phyloP scores from a whole-genome alignment of 30 jellyfish, hydroid and myxozoan species.

The Cassiopea andromeda region DNA sequence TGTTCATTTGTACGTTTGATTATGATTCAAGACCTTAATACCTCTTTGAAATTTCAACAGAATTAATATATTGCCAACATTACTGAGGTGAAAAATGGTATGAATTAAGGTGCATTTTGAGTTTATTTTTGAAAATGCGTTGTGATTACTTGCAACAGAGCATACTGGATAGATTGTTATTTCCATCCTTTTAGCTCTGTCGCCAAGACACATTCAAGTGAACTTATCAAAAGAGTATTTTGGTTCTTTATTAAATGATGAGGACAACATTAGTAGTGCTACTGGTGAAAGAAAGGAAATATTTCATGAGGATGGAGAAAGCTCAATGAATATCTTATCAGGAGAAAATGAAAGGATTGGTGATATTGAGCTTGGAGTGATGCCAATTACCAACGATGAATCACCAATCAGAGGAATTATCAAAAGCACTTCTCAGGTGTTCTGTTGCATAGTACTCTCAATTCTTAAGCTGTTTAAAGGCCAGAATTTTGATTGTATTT shows the following conservation, averaged over 20 bases:
- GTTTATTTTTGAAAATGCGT: too few species aligned
- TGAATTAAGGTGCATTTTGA: too few species aligned
- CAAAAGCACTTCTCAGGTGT: slow-evolving; percentile 21
- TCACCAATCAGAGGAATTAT: slow-evolving; percentile 60
- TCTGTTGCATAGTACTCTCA: too few species aligned
- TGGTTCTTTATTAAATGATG: slow-evolving; percentile 22
- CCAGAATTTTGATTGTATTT: too few species aligned
- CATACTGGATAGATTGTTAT: neutral
- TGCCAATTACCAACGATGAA: slow-evolving; percentile 27
- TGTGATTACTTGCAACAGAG: neutral
- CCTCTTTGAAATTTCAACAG: too few species aligned
- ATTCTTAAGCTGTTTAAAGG: too few species aligned
- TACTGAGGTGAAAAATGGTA: too few species aligned
- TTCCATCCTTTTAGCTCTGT: neutral
- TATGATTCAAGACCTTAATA: too few species aligned
- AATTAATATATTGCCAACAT: too few species aligned
- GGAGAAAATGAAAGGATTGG: neutral
- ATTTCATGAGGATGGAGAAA: neutral
- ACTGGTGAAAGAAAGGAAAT: neutral
- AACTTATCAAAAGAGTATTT: slow-evolving; percentile 65
- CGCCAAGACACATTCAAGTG: slow-evolving; percentile 60
- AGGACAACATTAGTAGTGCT: slow-evolving; percentile 16
- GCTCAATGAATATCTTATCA: neutral
- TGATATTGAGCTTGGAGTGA: slow-evolving; percentile 41
- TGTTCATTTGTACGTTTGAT: too few species aligned